Evolutionary conservation across 1,140 invertebrate genomes (phyloP), one percentile per base, ranked within the genome.

Genomic region (Aricia agestis): DNA sequence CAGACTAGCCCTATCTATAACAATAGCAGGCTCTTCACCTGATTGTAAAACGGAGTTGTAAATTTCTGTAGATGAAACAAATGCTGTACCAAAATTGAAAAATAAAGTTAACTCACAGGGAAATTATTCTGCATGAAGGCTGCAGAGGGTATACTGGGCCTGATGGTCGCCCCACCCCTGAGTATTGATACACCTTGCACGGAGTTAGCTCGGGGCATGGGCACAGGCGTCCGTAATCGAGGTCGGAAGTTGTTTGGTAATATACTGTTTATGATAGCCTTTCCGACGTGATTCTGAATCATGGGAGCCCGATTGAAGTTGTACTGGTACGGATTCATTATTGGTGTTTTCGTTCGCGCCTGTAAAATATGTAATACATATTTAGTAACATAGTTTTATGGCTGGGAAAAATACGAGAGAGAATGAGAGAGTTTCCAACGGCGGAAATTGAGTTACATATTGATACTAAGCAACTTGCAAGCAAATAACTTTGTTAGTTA

Each of bases 321-420:
- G 17, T 74, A 82, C 72, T 83, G 84, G 45, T 87, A 89, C n/a
- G 84, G 76, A 68, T 78, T 76, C 80, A 87, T 76, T 77, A 87
- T 78, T 67, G 74, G 82, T 74, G 87, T 86, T 17, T 87, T 92
- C 41, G 91, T 78, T 72, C 92, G 85, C 69, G 92, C 85, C 58
- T 59, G 58, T 9, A 59, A 59, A 59, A 18, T 52, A 13, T 11
- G 45, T 4, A 3, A 52, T 52, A 13, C 45, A 13, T 52, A 13
- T 52, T 52, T 15, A 36, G 36, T 3, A 25, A 25, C 25, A 25
- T 25, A 25, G 25, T 25, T 25, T 25, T 25, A 25, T 25, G 3
- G 25, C 25, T 25, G 3, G 25, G 3, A 25, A 25, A 2, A 25
- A 25, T 25, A 25, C 25, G 25, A 25, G 25, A 25, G 25, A 25